A percentile compares a stretch with the other conserved stretches of the same genome.
Conservation (phyloP, 2,113 vertebrate genomes). For the Pleuronectes platessa region DNA sequence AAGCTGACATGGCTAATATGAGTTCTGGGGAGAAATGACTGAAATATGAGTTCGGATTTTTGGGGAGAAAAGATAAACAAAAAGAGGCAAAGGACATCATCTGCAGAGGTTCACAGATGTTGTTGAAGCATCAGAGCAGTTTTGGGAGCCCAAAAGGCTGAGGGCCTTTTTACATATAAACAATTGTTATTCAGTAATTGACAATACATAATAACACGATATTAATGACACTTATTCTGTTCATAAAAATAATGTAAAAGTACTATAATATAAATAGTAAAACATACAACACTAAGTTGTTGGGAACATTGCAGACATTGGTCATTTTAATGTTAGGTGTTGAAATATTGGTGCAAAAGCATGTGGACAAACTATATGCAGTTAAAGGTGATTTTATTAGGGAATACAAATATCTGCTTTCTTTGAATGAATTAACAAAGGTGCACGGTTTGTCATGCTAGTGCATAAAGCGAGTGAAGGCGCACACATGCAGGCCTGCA, state of each 20-base stretch:
- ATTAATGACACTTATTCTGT: not conserved
- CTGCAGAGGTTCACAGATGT: not conserved
- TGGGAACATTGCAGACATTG: no score
- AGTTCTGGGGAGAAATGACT: not conserved
- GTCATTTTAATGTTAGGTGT: not conserved
- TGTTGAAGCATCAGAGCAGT: not conserved
- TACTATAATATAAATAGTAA: conserved; percentile 2
- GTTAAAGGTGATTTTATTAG: conserved; percentile 70
- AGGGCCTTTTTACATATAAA: conserved; percentile 1
- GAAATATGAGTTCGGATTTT: not conserved
- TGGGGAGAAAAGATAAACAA: not conserved
- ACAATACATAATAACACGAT: not conserved
- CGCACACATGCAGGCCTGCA: conserved; percentile 18
- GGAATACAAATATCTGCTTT: conserved; percentile 51
- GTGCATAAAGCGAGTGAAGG: conserved; percentile 8
- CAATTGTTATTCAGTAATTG: not conserved
- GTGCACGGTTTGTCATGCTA: not conserved
- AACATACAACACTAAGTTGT: not conserved
- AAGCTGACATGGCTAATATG: conserved; percentile 27
- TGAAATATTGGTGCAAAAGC: not conserved
- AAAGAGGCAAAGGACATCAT: conserved; percentile 8
- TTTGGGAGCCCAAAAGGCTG: not conserved
- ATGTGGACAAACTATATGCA: conserved; percentile 43
- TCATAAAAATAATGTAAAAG: not conserved
- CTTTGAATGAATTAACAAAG: conserved; percentile 56